These are phyloP conservation scores for Isotomurus palustris DNA, from an alignment of 2,888 invertebrate species.

Conservation along the genomic window DNA sequence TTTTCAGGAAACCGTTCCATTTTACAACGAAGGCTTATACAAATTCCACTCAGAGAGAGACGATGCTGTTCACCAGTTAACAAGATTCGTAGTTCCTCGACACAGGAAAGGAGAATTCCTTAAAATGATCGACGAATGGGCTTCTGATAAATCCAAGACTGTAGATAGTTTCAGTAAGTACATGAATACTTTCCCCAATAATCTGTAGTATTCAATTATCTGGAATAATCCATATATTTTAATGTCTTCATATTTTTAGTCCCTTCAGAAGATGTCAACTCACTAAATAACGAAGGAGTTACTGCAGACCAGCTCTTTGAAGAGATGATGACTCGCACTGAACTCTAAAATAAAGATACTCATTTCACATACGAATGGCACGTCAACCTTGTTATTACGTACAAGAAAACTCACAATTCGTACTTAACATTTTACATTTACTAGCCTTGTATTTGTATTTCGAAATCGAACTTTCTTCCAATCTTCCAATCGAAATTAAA, in stretches of 20 bases:
- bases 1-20: conserved; percentile 49
- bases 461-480: no score
- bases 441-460: no score
- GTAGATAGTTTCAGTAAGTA: conserved; percentile 13
- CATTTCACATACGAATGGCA: no score
- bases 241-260: no score
- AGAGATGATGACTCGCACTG: conserved; percentile 23
- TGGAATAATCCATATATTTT: no score
- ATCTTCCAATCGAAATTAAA: no score
- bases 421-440: no score
- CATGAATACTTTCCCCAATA: background rate
- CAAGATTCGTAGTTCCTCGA: conserved; percentile 33
- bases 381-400: no score
- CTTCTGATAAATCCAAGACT: conserved; percentile 4
- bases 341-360: no score
- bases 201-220: no score
- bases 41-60: conserved; percentile 44
- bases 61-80: conserved; percentile 42
- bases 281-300: conserved; percentile 19
- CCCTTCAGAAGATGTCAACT: no score
- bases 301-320: conserved; percentile 27
- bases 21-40: conserved; percentile 50
- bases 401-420: no score
- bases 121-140: conserved; percentile 32
- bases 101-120: conserved; percentile 41